A percentile compares a stretch with the other conserved stretches of the same genome.
These are phyloP conservation scores for Callaeas wilsoni DNA, from an alignment of 2,113 vertebrate species.

Conservation along the genomic window DNA sequence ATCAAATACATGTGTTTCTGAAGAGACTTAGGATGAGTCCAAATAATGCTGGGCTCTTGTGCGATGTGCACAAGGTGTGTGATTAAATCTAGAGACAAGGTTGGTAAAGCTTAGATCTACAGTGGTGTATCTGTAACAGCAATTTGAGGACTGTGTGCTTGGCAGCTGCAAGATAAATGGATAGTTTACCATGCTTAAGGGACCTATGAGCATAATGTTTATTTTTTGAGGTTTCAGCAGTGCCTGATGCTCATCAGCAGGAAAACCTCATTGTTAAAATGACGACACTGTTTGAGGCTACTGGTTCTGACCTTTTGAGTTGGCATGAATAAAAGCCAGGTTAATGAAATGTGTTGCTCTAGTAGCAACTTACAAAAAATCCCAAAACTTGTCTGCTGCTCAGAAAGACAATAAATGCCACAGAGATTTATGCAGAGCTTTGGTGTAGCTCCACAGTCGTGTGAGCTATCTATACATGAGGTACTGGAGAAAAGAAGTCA, in stretches of 20 bases:
- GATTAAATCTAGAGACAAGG: not conserved
- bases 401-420: not conserved
- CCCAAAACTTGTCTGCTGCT: not conserved
- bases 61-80: not conserved
- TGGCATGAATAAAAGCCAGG: not conserved
- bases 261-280: not conserved
- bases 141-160: not conserved
- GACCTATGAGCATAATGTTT: not conserved
- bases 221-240: slow-evolving; percentile 3
- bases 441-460: not conserved
- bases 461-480: not conserved
- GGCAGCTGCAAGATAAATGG: not conserved
- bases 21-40: not conserved
- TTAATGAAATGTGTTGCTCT: slow-evolving; percentile 12
- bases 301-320: slow-evolving; percentile 23
- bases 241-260: not conserved
- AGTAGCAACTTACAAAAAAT: not conserved
- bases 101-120: not conserved
- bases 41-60: not conserved
- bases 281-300: not conserved
- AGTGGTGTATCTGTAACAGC: not conserved
- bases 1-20: not conserved
- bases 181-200: not conserved
- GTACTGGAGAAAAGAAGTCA: not conserved
- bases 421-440: slow-evolving; percentile 1